Percentiles rank a stretch among this genome's conserved stretches.
Evolutionary conservation across 2,797 vertebrate species (phyloP).

Genomic region (Oceanodroma leucorhoa): DNA sequence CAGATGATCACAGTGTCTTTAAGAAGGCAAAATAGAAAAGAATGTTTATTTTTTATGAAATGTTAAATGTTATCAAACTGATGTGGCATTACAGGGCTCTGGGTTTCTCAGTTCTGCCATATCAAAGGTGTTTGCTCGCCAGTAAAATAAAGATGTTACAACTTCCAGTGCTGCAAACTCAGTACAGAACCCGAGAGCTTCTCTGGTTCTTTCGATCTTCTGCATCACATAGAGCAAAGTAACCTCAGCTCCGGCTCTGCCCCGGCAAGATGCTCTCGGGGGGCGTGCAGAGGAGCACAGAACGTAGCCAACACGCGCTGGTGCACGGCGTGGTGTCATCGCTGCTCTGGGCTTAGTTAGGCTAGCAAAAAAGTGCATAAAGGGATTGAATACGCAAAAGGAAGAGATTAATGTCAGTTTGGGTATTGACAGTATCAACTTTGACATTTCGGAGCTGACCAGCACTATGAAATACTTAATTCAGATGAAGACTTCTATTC

Average conservation of each 20-base stretch:
- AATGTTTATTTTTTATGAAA: not conserved
- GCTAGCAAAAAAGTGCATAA: not conserved
- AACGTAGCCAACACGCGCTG: not conserved
- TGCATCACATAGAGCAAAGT: not conserved
- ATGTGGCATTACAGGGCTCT: not conserved
- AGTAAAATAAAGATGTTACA: not conserved
- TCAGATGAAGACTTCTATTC: not conserved
- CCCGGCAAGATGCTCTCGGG: not conserved
- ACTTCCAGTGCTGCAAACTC: not conserved
- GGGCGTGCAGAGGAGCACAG: not conserved
- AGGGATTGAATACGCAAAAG: not conserved
- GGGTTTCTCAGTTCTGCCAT: not conserved
- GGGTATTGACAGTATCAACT: not conserved
- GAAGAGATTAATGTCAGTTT: not conserved
- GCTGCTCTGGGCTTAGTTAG: not conserved
- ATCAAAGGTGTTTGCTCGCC: not conserved
- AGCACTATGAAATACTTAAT: not conserved
- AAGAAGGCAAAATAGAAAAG: not conserved
- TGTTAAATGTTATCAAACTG: not conserved
- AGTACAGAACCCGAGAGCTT: not conserved
- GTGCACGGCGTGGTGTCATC: accelerated
- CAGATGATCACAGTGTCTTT: not conserved
- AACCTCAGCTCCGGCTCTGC: not conserved
- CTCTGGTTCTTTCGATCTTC: not conserved
- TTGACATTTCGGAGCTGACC: not conserved